A percentile compares a stretch with the other conserved stretches of the same genome.
Evolutionary conservation across 2,888 invertebrate genomes (phyloP).

Genomic region (Tetragnatha montana): DNA sequence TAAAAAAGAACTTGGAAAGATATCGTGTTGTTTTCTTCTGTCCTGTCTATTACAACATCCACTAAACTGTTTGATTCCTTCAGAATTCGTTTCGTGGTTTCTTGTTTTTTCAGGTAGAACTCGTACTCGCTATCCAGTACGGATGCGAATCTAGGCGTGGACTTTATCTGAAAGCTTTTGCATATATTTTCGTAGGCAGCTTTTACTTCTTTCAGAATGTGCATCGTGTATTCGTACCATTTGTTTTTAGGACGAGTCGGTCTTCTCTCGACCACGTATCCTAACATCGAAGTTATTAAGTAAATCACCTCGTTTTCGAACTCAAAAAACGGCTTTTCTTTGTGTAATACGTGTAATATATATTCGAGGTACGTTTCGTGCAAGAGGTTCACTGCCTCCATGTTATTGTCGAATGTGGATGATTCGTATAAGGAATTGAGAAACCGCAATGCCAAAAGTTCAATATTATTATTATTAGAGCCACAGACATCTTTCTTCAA

Average conservation of each 20-base stretch:
- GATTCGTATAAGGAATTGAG: neutral
- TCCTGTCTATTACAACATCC: too few species aligned
- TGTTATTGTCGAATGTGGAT: neutral
- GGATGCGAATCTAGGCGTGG: neutral
- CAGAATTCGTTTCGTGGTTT: neutral
- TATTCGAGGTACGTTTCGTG: slow-evolving; percentile 4
- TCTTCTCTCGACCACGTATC: neutral
- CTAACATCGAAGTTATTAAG: slow-evolving; percentile 3
- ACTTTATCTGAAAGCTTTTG: neutral
- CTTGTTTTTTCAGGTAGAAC: neutral
- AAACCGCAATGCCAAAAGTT: neutral
- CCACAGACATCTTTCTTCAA: neutral
- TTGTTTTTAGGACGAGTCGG: too few species aligned
- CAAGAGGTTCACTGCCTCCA: neutral
- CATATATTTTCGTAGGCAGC: slow-evolving; percentile 13
- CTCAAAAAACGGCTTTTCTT: neutral
- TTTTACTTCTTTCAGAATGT: neutral
- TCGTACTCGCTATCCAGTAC: slow-evolving; percentile 20
- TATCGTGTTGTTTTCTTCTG: too few species aligned
- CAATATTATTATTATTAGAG: neutral
- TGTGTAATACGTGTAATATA: neutral
- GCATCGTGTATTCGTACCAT: neutral
- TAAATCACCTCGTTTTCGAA: neutral
- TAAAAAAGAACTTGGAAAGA: neutral
- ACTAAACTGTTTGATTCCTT: neutral